Base-by-base conservation (phyloP, 1,140 invertebrate species). In the Colletes gigas region DNA sequence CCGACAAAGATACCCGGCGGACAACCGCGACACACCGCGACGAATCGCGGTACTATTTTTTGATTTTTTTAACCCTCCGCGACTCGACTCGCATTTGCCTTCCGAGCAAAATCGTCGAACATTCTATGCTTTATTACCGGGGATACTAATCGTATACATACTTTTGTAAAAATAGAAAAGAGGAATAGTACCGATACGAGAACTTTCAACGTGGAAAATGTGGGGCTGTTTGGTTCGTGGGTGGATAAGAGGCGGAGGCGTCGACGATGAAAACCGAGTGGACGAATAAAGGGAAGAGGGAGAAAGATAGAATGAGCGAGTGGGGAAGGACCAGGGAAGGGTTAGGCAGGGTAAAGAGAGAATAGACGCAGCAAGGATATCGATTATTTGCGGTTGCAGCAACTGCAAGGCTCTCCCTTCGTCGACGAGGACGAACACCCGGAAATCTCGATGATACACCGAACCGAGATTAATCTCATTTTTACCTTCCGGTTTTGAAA, bases 321-420 rank as follows among this genome's bases (percentile, higher is more conserved):
- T 21, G 10, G 54, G 39, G 39, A 17, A n/a, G 41, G 41, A 14
- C 44, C 19, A 62, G 54, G 47, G 59, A 66, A 65, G 52, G 74
- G 59, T 50, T 71, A 68, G 52, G 67, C 54, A 63, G 62, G 67
- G 77, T 69, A 67, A 63, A 78, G 14, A 63, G 71, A 71, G 85
- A 75, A 82, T 73, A 84, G 82, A 83, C 82, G 79, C 69, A 79
- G 80, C 82, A 85, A 84, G 83, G 88, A 89, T 88, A 89, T 89
- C 87, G 88, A 89, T 89, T 89, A 88, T 88, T 89, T 82, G 85
- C 75, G 82, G 78, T 80, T 84, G 85, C 83, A 80, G 81, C 75
- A 81, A 75, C 81, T 83, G 88, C 78, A 69, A 21, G 54, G 62
- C 70, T 73, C 54, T 65, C 52, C 62, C 54, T 60, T 66, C 78